Evolutionary conservation across 2,113 vertebrate genomes (phyloP).

Genomic region (Bagarius yarrelli): DNA sequence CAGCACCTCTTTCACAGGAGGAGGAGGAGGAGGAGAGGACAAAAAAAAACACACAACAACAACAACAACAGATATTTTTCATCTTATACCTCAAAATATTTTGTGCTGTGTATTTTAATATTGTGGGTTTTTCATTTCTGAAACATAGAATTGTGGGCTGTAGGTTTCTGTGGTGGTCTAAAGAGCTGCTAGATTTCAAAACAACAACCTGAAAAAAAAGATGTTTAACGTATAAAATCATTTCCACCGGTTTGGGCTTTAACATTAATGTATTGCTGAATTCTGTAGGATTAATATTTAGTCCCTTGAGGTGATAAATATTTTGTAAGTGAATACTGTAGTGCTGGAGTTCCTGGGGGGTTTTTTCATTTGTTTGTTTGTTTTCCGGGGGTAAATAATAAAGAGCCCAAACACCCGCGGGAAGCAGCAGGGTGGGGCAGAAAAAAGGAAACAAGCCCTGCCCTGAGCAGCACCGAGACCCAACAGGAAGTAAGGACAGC

Average conservation of each 20-base stretch:
- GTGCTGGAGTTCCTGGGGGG: slow-evolving; percentile 80
- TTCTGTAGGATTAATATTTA: slow-evolving; percentile 84
- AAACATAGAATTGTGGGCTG: slow-evolving; percentile 86
- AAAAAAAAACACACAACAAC: slow-evolving; percentile 24
- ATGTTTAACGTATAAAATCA: slow-evolving; percentile 51
- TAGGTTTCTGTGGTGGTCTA: slow-evolving; percentile 91
- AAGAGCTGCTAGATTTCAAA: slow-evolving; percentile 83
- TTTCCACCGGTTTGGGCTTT: slow-evolving; percentile 86
- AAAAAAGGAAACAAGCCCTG: slow-evolving; percentile 41
- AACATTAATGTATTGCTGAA: slow-evolving; percentile 81
- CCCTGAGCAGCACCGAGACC: slow-evolving; percentile 59
- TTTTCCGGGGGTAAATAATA: slow-evolving; percentile 15
- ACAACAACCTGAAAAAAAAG: slow-evolving; percentile 48
- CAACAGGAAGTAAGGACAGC: slow-evolving; percentile 59
- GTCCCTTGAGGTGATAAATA: slow-evolving; percentile 82
- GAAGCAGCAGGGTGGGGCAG: slow-evolving; percentile 46
- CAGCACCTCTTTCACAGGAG: slow-evolving; percentile 80
- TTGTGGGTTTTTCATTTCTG: slow-evolving; percentile 97
- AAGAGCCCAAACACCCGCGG: slow-evolving; percentile 20
- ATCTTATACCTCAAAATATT: slow-evolving; percentile 99
- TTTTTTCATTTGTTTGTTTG: slow-evolving; percentile 66
- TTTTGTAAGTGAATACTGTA: slow-evolving; percentile 86
- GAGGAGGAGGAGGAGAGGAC: slow-evolving; percentile 73
- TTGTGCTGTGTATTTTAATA: slow-evolving; percentile 99
- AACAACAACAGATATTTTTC: slow-evolving; percentile 88